These are phyloP conservation scores for Myiotriccus ornatus DNA, from an alignment of 2,797 vertebrate species.

Conservation along the genomic window DNA sequence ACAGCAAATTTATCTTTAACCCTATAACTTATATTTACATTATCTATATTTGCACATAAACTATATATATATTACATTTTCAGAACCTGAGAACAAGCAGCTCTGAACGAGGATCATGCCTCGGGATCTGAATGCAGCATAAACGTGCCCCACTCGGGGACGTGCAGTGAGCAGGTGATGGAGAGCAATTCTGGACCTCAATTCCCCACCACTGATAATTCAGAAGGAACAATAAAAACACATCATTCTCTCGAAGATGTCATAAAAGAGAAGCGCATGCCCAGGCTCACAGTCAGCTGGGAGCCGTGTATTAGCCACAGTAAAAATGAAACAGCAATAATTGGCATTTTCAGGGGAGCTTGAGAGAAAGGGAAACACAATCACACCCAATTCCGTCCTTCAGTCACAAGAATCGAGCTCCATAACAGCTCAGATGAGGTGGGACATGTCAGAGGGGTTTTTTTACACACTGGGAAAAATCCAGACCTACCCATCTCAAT, in stretches of 20 bases:
- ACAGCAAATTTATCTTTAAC: background rate
- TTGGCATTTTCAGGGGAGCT: background rate
- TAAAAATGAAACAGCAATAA: background rate
- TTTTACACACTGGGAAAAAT: background rate
- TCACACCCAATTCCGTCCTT: background rate
- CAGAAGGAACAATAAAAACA: background rate
- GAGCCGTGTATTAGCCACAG: background rate
- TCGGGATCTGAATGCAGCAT: background rate
- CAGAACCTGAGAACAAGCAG: background rate
- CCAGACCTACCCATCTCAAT: background rate
- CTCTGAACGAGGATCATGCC: background rate
- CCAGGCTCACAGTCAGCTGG: background rate
- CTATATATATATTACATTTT: background rate
- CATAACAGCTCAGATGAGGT: background rate
- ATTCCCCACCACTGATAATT: background rate
- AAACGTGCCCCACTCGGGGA: background rate
- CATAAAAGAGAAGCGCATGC: background rate
- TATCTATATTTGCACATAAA: background rate
- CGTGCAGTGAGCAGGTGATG: background rate
- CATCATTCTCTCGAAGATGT: background rate
- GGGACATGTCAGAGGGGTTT: background rate
- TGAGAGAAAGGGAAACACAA: background rate
- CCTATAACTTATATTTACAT: fast-evolving
- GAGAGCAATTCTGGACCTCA: background rate
- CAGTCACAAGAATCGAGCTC: background rate